These are phyloP conservation scores for Empidonax alnorum DNA, from an alignment of 2,113 vertebrate species.

Conservation along the genomic window DNA sequence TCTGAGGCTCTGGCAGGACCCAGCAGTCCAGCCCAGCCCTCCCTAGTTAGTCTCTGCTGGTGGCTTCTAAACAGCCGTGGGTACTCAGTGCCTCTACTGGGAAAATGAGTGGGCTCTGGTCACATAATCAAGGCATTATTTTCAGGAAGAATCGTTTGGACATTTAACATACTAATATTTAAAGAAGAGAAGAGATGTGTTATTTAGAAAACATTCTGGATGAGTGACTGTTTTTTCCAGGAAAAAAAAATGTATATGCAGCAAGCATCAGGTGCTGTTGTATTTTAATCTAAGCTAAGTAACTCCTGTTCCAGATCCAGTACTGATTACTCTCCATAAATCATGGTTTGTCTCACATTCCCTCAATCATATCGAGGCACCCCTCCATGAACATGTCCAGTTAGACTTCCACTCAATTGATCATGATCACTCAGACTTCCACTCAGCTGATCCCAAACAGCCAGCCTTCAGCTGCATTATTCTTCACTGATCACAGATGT, in stretches of 20 bases:
- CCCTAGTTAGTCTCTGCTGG: background rate
- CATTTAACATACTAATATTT: background rate
- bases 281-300: slow-evolving; percentile 42
- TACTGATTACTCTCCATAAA: slow-evolving; percentile 23
- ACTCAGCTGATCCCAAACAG: slow-evolving; percentile 1
- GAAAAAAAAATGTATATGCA: background rate
- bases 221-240: background rate
- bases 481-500: background rate
- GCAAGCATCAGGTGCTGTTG: slow-evolving; percentile 3
- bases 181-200: background rate
- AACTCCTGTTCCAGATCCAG: background rate
- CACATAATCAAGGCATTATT: background rate
- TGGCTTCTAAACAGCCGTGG: background rate
- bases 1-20: background rate
- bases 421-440: background rate
- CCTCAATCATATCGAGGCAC: background rate
- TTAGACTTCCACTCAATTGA: background rate
- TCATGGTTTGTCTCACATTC: slow-evolving; percentile 16
- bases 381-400: background rate
- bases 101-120: background rate
- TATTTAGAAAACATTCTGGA: background rate
- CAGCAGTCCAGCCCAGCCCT: background rate
- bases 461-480: background rate
- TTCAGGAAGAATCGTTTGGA: background rate
- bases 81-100: background rate